Conservation (phyloP, 2,113 vertebrate genomes). For the Sterrhoptilus dennistouni region DNA sequence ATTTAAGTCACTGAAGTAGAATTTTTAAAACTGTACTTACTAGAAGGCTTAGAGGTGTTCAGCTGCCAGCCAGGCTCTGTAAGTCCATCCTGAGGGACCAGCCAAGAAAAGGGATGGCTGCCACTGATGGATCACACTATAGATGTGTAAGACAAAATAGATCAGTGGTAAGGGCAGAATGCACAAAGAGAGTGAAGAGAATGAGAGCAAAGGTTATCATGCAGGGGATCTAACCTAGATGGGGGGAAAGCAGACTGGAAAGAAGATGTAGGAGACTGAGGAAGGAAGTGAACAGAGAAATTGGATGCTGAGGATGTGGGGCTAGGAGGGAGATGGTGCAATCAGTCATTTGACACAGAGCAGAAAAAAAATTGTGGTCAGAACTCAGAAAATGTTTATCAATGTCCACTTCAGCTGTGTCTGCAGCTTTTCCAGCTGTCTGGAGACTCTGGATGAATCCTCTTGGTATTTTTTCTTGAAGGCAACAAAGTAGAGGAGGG, state of each 20-base stretch:
- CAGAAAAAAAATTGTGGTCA: background rate
- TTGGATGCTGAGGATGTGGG: background rate
- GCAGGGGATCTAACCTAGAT: background rate
- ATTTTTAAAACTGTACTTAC: background rate
- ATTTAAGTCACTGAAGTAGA: background rate
- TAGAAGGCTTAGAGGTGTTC: background rate
- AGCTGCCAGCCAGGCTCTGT: background rate
- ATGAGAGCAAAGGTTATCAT: background rate
- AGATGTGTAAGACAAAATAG: background rate
- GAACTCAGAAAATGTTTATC: slow-evolving; percentile 24
- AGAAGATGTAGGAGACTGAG: background rate
- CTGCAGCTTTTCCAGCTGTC: slow-evolving; percentile 44
- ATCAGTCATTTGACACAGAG: background rate
- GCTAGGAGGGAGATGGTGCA: background rate
- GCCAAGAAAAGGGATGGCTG: background rate
- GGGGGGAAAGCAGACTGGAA: background rate
- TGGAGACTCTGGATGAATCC: slow-evolving; percentile 11
- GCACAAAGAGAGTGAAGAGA: background rate
- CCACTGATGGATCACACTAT: background rate
- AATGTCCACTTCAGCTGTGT: slow-evolving; percentile 36
- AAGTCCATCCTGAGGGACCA: background rate
- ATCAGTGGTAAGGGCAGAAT: background rate
- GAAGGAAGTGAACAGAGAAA: background rate
- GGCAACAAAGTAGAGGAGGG: background rate
- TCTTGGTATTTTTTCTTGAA: slow-evolving; percentile 17